Conservation (phyloP, 2,797 vertebrate genomes). For the Paguma larvata region DNA sequence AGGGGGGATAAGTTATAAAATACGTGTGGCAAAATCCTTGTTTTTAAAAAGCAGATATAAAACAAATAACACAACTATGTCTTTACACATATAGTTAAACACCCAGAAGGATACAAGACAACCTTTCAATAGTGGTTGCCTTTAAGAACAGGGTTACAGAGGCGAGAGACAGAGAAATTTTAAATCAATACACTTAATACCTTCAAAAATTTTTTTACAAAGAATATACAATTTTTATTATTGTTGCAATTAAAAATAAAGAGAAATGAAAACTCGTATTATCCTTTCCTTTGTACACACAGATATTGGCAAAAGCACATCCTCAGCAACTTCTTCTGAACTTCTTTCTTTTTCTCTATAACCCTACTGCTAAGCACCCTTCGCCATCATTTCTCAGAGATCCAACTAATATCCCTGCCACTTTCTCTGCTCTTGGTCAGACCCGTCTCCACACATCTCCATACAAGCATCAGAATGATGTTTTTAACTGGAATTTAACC, state of each 20-base stretch:
- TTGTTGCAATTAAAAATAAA: constrained; percentile 24
- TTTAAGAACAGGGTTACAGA: neutral
- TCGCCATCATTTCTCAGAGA: neutral
- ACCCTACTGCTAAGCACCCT: neutral
- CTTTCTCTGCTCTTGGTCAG: neutral
- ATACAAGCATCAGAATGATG: neutral
- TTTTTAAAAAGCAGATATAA: neutral
- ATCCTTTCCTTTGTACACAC: neutral
- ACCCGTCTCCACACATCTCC: neutral
- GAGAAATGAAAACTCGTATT: neutral
- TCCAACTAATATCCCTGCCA: neutral
- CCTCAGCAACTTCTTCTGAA: neutral
- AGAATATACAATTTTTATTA: neutral
- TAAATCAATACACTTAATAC: neutral
- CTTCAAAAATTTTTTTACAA: neutral
- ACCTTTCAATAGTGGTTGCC: neutral
- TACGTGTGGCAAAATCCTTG: neutral
- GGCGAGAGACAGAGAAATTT: neutral
- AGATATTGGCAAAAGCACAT: neutral
- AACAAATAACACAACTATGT: neutral
- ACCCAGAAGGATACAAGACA: neutral
- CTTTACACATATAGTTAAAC: neutral
- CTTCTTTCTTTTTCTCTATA: neutral
- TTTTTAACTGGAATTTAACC: neutral
- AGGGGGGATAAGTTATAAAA: neutral